These are phyloP conservation scores for Amiota minor DNA, from an alignment of 2,888 invertebrate genomes.

Conservation along the genomic window DNA sequence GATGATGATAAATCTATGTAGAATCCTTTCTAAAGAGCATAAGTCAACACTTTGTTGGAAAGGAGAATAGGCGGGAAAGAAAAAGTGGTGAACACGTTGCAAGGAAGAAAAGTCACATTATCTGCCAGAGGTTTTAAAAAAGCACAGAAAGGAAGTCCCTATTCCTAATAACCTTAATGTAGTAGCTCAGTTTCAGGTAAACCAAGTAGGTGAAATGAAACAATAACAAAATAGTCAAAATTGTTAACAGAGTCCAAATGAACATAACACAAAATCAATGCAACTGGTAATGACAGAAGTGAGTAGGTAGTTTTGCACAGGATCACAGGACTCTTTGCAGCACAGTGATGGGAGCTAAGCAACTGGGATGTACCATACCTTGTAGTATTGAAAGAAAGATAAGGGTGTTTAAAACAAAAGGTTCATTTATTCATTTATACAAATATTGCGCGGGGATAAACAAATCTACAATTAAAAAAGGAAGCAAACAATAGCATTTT, in stretches of 20 bases:
- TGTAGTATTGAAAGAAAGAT: background rate
- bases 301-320: constrained; percentile 29
- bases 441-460: background rate
- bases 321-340: constrained; percentile 31
- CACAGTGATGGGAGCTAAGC: constrained; percentile 11
- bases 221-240: constrained; percentile 31
- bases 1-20: too few species aligned
- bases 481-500: constrained; percentile 35
- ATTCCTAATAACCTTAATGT: too few species aligned
- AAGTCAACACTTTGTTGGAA: too few species aligned
- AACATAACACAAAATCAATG: constrained; percentile 42
- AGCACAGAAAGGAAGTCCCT: too few species aligned
- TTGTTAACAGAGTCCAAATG: constrained; percentile 40
- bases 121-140: too few species aligned
- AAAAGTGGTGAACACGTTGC: too few species aligned
- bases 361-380: too few species aligned
- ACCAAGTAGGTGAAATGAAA: too few species aligned
- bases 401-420: background rate
- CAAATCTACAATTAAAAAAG: constrained; percentile 40
- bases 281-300: constrained; percentile 56
- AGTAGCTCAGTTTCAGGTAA: too few species aligned
- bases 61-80: too few species aligned
- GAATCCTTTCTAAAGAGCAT: too few species aligned
- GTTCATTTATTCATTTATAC: background rate
- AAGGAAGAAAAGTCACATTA: too few species aligned